These are phyloP conservation scores for Darevskia mixta DNA, from an alignment of 2,797 vertebrate genomes.

Conservation along the genomic window DNA sequence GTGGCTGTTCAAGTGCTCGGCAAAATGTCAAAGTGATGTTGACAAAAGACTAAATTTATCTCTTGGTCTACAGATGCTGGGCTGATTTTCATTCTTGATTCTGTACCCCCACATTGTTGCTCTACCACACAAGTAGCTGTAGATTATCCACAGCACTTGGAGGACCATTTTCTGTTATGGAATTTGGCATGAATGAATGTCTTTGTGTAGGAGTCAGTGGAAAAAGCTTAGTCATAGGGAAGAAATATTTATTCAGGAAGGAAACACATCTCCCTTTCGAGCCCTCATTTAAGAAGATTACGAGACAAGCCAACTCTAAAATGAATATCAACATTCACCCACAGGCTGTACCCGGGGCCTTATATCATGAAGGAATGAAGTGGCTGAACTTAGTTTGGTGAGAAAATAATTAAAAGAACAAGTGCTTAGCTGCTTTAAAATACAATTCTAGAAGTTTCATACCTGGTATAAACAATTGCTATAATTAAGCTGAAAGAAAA, in stretches of 20 bases:
- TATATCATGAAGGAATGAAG: background rate
- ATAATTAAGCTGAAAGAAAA: conserved; percentile 21
- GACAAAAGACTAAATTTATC: conserved; percentile 18
- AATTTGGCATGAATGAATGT: conserved; percentile 10
- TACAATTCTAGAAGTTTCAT: conserved; percentile 31
- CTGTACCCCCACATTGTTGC: accelerated
- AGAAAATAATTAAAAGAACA: background rate
- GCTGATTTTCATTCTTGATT: background rate
- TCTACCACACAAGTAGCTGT: conserved; percentile 22
- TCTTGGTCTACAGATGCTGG: background rate
- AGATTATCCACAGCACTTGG: background rate
- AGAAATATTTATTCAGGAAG: conserved; percentile 13
- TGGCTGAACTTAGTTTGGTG: background rate
- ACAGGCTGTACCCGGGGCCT: conserved; percentile 10
- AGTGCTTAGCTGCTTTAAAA: background rate
- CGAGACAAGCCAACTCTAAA: conserved; percentile 34
- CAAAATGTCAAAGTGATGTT: background rate
- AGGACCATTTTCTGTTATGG: conserved; percentile 12
- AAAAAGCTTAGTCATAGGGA: conserved; percentile 6
- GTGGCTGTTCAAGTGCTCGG: background rate
- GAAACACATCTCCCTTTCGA: accelerated
- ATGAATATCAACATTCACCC: background rate
- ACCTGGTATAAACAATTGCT: background rate
- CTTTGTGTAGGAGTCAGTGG: conserved; percentile 4
- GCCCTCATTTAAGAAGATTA: conserved; percentile 31